Conservation (phyloP, 2,797 vertebrate genomes). For the Hipposideros larvatus region DNA sequence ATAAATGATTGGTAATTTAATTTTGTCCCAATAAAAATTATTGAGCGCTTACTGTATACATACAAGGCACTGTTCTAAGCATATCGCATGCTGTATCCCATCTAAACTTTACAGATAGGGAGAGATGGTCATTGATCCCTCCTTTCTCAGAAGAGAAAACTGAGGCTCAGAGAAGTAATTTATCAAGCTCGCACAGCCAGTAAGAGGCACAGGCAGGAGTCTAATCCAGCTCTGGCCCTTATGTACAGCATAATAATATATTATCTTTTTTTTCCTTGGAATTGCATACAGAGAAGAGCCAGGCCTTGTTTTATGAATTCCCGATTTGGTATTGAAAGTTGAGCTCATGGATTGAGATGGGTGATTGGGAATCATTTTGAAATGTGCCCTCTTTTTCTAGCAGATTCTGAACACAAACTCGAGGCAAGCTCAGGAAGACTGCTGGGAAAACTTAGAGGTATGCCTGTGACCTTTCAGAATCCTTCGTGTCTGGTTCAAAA, state of each 20-base stretch:
- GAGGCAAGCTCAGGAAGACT: conserved; percentile 94
- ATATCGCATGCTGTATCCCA: background rate
- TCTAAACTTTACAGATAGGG: background rate
- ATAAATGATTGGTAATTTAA: background rate
- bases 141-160: conserved; percentile 2
- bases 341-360: background rate
- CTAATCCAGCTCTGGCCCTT: background rate
- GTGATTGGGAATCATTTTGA: conserved; percentile 67
- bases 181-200: background rate
- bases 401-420: conserved; percentile 93
- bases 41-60: background rate
- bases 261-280: background rate
- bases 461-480: conserved; percentile 73
- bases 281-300: background rate
- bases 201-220: background rate
- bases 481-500: conserved; percentile 47
- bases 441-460: conserved; percentile 96
- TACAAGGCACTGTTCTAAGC: background rate
- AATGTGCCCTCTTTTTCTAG: conserved; percentile 87
- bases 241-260: background rate
- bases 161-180: conserved; percentile 23
- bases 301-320: background rate
- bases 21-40: background rate
- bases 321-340: conserved; percentile 47
- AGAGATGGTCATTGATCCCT: background rate